A percentile compares a stretch with the other conserved stretches of the same genome.
phyloP scores from a whole-genome alignment of 1,140 invertebrate species.

The Drosophila prosaltans region DNA sequence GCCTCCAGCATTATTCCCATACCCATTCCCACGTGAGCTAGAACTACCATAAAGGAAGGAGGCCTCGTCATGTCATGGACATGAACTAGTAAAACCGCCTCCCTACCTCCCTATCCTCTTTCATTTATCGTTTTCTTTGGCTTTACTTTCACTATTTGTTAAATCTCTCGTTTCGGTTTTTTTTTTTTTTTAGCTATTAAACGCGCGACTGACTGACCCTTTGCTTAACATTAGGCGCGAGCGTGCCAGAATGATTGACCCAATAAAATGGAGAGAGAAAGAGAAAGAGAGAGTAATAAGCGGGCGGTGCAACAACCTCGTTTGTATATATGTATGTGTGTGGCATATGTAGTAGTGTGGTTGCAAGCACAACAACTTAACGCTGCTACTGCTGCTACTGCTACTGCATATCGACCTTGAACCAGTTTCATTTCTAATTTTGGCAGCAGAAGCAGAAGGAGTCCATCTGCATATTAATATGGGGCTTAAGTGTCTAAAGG shows the following conservation, averaged over 20 bases:
- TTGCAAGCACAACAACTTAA: slow-evolving; percentile 33
- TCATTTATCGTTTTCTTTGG: neutral
- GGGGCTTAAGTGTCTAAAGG: slow-evolving; percentile 52
- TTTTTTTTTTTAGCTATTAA: slow-evolving; percentile 50
- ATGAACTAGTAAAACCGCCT: slow-evolving; percentile 41
- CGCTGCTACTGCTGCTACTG: slow-evolving; percentile 1
- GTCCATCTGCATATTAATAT: slow-evolving; percentile 54
- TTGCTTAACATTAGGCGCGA: slow-evolving; percentile 39
- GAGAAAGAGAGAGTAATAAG: slow-evolving; percentile 19
- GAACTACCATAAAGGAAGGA: slow-evolving; percentile 52
- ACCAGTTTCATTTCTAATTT: slow-evolving; percentile 75
- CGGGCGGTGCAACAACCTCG: slow-evolving; percentile 75
- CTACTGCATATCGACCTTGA: slow-evolving; percentile 64
- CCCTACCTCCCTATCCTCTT: too few species aligned
- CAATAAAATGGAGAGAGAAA: neutral
- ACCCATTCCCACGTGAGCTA: slow-evolving; percentile 66
- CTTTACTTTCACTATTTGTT: slow-evolving; percentile 26
- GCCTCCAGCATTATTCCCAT: slow-evolving; percentile 13
- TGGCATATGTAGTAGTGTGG: slow-evolving; percentile 1
- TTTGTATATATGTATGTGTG: slow-evolving; percentile 25
- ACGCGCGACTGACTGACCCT: slow-evolving; percentile 45
- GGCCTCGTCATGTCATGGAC: slow-evolving; percentile 73
- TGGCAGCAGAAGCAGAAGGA: slow-evolving; percentile 15
- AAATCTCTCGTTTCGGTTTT: slow-evolving; percentile 37
- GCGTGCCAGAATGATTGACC: slow-evolving; percentile 20